Conservation (phyloP, 64 coral and sea anemone species). For the Porites lutea region DNA sequence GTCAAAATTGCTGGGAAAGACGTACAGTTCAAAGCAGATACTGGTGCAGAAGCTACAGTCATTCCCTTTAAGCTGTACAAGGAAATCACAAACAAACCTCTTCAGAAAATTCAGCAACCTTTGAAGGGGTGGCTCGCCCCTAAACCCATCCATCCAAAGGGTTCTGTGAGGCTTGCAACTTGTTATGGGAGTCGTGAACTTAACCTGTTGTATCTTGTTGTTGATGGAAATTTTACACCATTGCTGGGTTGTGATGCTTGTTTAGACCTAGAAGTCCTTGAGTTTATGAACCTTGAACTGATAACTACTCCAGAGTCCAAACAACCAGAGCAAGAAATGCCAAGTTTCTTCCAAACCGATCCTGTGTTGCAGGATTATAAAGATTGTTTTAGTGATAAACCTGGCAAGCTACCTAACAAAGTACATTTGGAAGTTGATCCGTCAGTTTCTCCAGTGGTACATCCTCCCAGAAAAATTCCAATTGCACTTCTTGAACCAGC, state of each 20-base stretch:
- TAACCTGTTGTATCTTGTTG: slow-evolving; percentile 60
- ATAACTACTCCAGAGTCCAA: neutral
- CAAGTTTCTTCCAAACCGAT: neutral
- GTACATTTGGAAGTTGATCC: neutral
- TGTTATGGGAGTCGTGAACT: slow-evolving; percentile 1
- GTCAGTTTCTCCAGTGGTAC: slow-evolving; percentile 19
- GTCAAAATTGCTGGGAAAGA: neutral
- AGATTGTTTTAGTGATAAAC: slow-evolving; percentile 4
- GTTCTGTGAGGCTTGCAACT: slow-evolving; percentile 18
- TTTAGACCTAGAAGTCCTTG: slow-evolving; percentile 47
- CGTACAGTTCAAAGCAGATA: slow-evolving; percentile 58
- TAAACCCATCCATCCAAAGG: slow-evolving; percentile 34
- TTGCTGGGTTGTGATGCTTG: slow-evolving; percentile 74
- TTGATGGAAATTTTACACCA: slow-evolving; percentile 54
- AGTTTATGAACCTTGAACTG: slow-evolving; percentile 38
- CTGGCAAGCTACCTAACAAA: neutral
- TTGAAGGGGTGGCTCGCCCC: slow-evolving; percentile 23
- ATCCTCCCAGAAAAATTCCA: slow-evolving; percentile 53
- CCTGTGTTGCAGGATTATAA: neutral
- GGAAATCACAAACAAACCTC: slow-evolving; percentile 12
- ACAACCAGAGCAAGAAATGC: neutral
- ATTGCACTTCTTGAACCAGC: slow-evolving; percentile 40
- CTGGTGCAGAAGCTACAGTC: slow-evolving; percentile 59
- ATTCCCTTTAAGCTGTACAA: slow-evolving; percentile 45
- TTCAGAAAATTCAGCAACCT: slow-evolving; percentile 28